Conservation (phyloP, 2,888 invertebrate genomes). For the Oscheius sp. region DNA sequence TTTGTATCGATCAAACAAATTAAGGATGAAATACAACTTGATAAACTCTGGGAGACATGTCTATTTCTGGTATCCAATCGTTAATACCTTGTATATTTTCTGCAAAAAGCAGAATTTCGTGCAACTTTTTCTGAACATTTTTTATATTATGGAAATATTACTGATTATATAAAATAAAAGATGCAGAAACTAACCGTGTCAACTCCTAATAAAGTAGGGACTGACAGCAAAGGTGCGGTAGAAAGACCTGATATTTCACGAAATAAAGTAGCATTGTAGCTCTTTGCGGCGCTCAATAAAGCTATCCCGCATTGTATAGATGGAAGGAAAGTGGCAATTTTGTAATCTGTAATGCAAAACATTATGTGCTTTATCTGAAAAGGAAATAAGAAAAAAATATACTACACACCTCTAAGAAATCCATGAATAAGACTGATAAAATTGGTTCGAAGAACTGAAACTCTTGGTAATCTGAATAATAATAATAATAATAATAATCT, state of each 20-base stretch:
- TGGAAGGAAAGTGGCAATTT: slow-evolving; percentile 54
- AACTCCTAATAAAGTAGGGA: neutral
- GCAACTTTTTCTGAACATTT: neutral
- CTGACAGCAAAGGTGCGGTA: neutral
- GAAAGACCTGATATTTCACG: neutral
- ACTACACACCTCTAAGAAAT: slow-evolving; percentile 59
- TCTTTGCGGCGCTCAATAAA: slow-evolving; percentile 44
- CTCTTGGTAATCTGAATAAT: slow-evolving; percentile 73
- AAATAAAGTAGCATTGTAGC: neutral
- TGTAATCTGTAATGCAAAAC: too few relatives aligned
- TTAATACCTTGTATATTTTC: neutral
- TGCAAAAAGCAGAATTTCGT: neutral
- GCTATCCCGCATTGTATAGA: slow-evolving; percentile 54
- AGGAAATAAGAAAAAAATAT: too few relatives aligned
- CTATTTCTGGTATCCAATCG: neutral
- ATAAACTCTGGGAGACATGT: too few relatives aligned
- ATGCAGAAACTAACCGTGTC: slow-evolving; percentile 1
- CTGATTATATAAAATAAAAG: neutral
- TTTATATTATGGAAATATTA: too few relatives aligned
- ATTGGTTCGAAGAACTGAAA: slow-evolving; percentile 42
- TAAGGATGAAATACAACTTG: too few relatives aligned
- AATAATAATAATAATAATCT: too few relatives aligned
- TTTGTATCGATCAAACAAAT: too few relatives aligned
- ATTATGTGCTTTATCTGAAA: too few relatives aligned
- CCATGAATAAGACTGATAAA: slow-evolving; percentile 50